Conservation (phyloP, 1,140 invertebrate genomes). For the Brachionus angularis region DNA sequence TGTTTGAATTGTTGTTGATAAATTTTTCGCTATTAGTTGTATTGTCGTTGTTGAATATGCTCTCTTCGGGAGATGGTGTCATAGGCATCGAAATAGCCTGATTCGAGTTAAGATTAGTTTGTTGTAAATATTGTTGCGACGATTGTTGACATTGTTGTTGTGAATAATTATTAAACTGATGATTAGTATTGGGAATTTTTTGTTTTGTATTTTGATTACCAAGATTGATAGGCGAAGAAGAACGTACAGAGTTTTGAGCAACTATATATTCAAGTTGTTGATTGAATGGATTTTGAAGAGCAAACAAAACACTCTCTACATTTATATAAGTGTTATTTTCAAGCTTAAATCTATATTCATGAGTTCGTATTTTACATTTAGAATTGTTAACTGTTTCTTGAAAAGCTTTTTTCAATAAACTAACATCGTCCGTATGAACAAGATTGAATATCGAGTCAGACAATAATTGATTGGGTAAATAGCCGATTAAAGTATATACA, state of each 20-base stretch:
- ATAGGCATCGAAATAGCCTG: slow-evolving; percentile 26
- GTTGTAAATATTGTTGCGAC: neutral
- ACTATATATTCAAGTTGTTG: slow-evolving; percentile 33
- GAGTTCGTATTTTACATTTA: slow-evolving; percentile 37
- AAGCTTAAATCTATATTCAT: slow-evolving; percentile 20
- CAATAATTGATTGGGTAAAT: slow-evolving; percentile 25
- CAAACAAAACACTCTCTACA: slow-evolving; percentile 30
- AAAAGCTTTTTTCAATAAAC: slow-evolving; percentile 38
- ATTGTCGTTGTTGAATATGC: neutral
- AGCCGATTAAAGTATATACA: slow-evolving; percentile 6
- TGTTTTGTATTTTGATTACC: neutral
- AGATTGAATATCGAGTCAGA: slow-evolving; percentile 39
- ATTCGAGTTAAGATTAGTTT: slow-evolving; percentile 1
- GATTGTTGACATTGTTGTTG: too few relatives aligned
- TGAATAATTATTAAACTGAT: neutral
- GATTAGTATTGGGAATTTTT: neutral
- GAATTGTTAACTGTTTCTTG: slow-evolving; percentile 12
- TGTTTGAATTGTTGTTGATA: neutral
- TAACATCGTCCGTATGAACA: slow-evolving; percentile 41
- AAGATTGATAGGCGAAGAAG: neutral
- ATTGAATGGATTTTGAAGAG: slow-evolving; percentile 36
- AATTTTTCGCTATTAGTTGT: slow-evolving; percentile 1
- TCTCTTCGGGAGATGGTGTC: slow-evolving; percentile 23
- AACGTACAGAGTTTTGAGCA: neutral
- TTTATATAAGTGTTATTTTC: slow-evolving; percentile 9